Conservation (phyloP, 1,140 invertebrate genomes). For the Archivesica marissinica region DNA sequence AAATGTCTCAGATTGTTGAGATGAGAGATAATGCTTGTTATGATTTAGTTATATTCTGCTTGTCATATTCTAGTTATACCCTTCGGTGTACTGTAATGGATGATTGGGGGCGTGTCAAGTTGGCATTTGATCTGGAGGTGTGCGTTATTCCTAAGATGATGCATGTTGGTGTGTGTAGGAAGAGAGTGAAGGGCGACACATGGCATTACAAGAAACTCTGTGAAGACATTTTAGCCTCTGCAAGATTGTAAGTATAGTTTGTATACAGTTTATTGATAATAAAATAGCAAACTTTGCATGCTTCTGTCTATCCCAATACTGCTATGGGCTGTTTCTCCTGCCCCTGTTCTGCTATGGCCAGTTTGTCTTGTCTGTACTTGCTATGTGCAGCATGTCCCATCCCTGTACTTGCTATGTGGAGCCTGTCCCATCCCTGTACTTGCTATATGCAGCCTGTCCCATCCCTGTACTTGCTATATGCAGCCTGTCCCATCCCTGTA, state of each 20-base stretch:
- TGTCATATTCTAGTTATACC: constrained; percentile 88
- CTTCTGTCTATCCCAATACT: too few relatives aligned
- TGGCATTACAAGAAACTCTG: constrained; percentile 95
- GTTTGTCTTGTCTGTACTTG: too few relatives aligned
- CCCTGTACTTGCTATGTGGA: too few relatives aligned
- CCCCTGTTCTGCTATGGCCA: too few relatives aligned
- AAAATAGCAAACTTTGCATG: too few relatives aligned
- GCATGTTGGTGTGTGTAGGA: constrained; percentile 89
- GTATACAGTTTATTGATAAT: too few relatives aligned
- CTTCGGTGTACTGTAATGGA: constrained; percentile 87
- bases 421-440: too few relatives aligned
- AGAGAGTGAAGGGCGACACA: constrained; percentile 91
- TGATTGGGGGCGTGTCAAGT: constrained; percentile 84
- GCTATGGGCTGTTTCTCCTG: too few relatives aligned
- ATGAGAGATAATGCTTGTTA: neutral
- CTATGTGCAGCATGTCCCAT: too few relatives aligned
- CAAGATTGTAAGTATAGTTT: constrained; percentile 69
- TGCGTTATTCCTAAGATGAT: constrained; percentile 86
- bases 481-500: too few relatives aligned
- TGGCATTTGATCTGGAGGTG: constrained; percentile 93
- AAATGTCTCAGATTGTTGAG: neutral
- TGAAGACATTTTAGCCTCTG: constrained; percentile 89
- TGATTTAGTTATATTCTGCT: neutral
- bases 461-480: too few relatives aligned
- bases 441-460: too few relatives aligned